Conservation (phyloP, 2,797 vertebrate species). For the Otolemur crassicaudatus region DNA sequence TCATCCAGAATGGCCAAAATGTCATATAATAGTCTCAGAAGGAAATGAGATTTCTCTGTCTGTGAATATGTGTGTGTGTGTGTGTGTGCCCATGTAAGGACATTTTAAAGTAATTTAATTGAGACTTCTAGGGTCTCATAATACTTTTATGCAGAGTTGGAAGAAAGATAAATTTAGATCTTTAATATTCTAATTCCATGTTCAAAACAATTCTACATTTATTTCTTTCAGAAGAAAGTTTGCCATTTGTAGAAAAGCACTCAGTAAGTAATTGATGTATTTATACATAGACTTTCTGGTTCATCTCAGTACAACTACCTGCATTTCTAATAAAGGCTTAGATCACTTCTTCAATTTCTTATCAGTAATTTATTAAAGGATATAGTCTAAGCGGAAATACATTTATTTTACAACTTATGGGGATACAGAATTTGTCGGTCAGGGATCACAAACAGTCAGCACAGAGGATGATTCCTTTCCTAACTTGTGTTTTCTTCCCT, state of each 20-base stretch:
- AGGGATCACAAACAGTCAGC: neutral
- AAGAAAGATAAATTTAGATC: neutral
- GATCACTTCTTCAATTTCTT: neutral
- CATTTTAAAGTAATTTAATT: conserved; percentile 29
- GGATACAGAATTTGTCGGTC: neutral
- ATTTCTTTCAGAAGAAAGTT: conserved; percentile 18
- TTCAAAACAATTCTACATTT: neutral
- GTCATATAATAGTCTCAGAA: conserved; percentile 3
- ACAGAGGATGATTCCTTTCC: neutral
- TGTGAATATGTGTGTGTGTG: neutral
- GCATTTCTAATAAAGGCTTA: neutral
- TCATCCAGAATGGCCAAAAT: conserved; percentile 45
- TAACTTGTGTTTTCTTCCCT: neutral
- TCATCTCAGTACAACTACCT: neutral
- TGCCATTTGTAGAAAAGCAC: neutral
- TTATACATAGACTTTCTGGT: neutral
- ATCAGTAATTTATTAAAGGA: neutral
- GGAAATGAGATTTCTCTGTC: neutral
- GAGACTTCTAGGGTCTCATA: neutral
- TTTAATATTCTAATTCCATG: neutral
- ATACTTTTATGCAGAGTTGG: neutral
- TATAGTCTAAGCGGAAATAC: neutral
- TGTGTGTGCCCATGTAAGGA: neutral
- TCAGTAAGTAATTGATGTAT: neutral
- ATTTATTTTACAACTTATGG: neutral